Evolutionary conservation across 2,113 vertebrate species (phyloP).

Genomic region (Mesitornis unicolor): DNA sequence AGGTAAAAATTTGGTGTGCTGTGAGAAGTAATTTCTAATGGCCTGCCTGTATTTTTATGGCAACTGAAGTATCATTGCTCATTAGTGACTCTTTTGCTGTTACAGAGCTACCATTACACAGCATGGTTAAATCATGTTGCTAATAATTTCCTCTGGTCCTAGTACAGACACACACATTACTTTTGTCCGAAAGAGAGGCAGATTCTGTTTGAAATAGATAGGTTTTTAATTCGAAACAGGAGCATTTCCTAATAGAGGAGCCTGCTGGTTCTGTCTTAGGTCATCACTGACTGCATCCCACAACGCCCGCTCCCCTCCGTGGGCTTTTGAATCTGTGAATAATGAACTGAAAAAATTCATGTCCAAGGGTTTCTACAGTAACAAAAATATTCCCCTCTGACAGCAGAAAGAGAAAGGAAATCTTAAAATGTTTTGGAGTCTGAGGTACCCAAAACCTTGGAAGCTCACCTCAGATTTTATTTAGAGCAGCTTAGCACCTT

Average conservation of each 20-base stretch:
- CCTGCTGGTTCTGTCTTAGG: neutral
- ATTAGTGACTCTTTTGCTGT: neutral
- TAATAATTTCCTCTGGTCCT: neutral
- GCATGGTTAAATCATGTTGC: neutral
- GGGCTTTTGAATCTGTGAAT: neutral
- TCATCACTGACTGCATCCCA: neutral
- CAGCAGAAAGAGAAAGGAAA: neutral
- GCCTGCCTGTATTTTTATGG: neutral
- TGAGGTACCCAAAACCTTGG: neutral
- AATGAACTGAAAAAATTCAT: neutral
- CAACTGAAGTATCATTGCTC: neutral
- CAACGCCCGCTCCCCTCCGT: accelerated
- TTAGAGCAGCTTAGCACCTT: neutral
- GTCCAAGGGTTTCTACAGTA: neutral
- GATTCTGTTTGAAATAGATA: neutral
- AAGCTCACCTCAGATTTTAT: neutral
- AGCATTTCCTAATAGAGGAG: neutral
- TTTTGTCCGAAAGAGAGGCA: neutral
- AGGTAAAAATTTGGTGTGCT: neutral
- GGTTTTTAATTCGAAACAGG: neutral
- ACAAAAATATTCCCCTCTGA: neutral
- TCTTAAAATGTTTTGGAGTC: neutral
- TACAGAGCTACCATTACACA: neutral
- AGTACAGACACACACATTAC: neutral
- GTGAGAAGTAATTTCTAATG: neutral